Evolutionary conservation across 2,113 vertebrate species (phyloP), one percentile per base, ranked within the genome.

Genomic region (Neomonachus schauinslandi): DNA sequence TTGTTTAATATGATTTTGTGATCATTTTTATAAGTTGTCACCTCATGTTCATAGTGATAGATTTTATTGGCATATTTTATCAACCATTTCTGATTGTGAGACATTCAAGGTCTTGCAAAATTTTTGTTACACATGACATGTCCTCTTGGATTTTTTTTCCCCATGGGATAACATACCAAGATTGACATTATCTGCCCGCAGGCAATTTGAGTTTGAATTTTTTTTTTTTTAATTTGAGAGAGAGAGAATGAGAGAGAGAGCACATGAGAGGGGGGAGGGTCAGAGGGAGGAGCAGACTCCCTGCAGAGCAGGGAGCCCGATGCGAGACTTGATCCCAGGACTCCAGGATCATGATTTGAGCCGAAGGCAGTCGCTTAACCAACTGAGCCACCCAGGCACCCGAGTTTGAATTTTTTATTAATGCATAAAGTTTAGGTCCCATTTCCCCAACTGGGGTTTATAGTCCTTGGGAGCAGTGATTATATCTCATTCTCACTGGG

Each of bases 1-100:
- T 42, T 92, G 74, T 72, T 93, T 95, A 36, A 72, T 90, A 74
- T 14, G 77, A 86, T n/a, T 90, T 87, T 51, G n/a, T 28, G 65
- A 22, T 90, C 63, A n/a, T 49, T 91, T 87, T 87, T 96, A 79
- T 57, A 88, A 74, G 39, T 33, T 39, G 61, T 84, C 53, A 42
- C 42, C 84, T 83, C 42, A 55, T 84, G 69, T 39, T 79, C 53
- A 42, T 14, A 89, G 59, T 49, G 63, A 9, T 22, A 42, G 82
- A 55, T 81, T 92, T 87, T 53, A 74, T 88, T 84, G 16, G 14
- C 55, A 31, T 63, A 57, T 80, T 92, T 92, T 80, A 72, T 76
- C 72, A 69, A 42, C 36, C 26, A 42, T 86, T 87, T 85, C 19
- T 10, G 39, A 33, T 69, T 72, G 36, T 26, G 24, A 36, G 24